Percentiles rank a stretch among this genome's conserved stretches.
Conservation (phyloP, 2,797 vertebrate species). For the Brotula barbata region DNA sequence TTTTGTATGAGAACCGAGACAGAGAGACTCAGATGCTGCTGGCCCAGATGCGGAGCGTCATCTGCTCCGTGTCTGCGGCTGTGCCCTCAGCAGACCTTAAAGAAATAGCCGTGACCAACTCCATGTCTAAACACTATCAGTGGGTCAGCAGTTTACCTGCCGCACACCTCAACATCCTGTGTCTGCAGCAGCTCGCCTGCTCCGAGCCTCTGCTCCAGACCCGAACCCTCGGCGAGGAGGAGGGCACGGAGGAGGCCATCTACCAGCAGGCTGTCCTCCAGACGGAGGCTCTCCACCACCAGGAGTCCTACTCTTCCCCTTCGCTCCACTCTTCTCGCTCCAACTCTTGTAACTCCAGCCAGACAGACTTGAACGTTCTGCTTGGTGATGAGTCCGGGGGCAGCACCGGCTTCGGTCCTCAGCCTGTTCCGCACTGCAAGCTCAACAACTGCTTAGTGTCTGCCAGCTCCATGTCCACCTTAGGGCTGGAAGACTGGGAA, state of each 20-base stretch:
- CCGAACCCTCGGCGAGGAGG: conserved; percentile 30
- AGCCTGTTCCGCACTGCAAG: conserved; percentile 65
- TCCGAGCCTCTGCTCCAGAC: conserved; percentile 73
- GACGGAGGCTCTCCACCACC: conserved; percentile 76
- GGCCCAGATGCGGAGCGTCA: conserved; percentile 81
- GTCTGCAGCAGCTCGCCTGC: conserved; percentile 74
- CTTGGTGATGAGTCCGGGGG: conserved; percentile 25
- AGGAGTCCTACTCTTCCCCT: conserved; percentile 65
- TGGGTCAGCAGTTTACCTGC: conserved; percentile 78
- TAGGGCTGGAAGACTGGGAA: conserved; percentile 57
- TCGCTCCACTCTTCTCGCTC: conserved; percentile 66
- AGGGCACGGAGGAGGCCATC: conserved; percentile 41
- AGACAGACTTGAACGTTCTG: conserved; percentile 54
- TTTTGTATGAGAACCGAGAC: conserved; percentile 95
- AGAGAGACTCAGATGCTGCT: conserved; percentile 89
- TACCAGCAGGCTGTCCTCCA: conserved; percentile 66
- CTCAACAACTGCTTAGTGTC: conserved; percentile 77
- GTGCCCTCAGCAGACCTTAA: conserved; percentile 70
- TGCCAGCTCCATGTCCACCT: conserved; percentile 69
- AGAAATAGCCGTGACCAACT: conserved; percentile 57
- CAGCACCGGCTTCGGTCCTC: conserved; percentile 6
- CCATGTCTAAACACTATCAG: conserved; percentile 69
- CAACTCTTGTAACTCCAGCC: conserved; percentile 70
- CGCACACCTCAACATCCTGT: conserved; percentile 78
- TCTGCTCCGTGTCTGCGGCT: conserved; percentile 77